Percentiles rank a stretch among this genome's conserved stretches.
Evolutionary conservation across 2,797 vertebrate genomes (phyloP).

Genomic region (Squalus acanthias): DNA sequence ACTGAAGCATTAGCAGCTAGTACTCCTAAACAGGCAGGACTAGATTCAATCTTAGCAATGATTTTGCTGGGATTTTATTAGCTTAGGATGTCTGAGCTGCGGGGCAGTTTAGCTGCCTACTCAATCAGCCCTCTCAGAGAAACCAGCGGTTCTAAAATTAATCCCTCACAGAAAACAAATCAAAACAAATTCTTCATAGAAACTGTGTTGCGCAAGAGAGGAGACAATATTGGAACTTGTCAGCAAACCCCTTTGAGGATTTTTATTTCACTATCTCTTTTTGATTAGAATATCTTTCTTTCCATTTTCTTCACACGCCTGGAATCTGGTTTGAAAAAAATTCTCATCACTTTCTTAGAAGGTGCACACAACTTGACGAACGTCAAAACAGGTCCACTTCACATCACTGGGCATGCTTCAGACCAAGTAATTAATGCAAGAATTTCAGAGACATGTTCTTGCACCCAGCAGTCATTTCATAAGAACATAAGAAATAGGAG

Average conservation of each 20-base stretch:
- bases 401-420: background rate
- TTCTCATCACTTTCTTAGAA: background rate
- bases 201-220: background rate
- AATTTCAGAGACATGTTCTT: background rate
- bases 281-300: background rate
- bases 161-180: background rate
- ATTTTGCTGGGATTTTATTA: background rate
- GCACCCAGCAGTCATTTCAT: background rate
- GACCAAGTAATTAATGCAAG: background rate
- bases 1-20: background rate
- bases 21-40: background rate
- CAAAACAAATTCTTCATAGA: background rate
- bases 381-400: background rate
- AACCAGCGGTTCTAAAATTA: background rate
- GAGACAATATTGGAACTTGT: background rate
- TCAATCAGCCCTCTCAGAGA: background rate
- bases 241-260: background rate
- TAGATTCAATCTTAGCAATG: background rate
- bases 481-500: no score
- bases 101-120: background rate
- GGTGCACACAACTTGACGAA: background rate
- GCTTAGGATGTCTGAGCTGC: background rate
- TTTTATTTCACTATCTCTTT: background rate
- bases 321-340: background rate
- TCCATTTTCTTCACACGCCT: no score